Base-by-base conservation (phyloP, 2,888 invertebrate genomes). In the Mimas tiliae region DNA sequence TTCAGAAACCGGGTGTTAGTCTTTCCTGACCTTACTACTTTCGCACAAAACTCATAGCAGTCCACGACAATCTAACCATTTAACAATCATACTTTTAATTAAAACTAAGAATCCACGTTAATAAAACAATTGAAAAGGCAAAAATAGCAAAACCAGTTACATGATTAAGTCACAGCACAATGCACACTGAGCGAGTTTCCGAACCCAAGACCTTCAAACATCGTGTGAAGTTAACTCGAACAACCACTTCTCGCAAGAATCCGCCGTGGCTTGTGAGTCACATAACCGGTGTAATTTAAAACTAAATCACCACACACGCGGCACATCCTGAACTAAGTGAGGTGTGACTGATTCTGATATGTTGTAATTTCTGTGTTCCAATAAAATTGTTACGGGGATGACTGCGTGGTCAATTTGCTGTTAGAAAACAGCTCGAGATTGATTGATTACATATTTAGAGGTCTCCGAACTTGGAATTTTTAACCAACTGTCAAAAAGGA, bases 211-310 rank as follows among this genome's bases (percentile, higher is more conserved):
- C 58, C 58, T 58, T 58, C 58, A 42, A 38, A 55, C 34, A 42
- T 58, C 58, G 58, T 58, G 58, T 58, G 58, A 58, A 58, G 42
- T 58, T 38, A 34, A 55, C 34, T 38, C 8, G 55, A 55, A 53
- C 14, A 34, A 27, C 21, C 21, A 52, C 14, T 52, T 53, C 52
- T 53, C 34, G n/a, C 58, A 42, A 42, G 58, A 58, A 19, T 19
- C 6, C 27, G 27, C 1, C 27, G 1, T 27, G 27, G n/a, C n/a
- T n/a, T 6, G 42, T 58, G 58, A 38, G 42, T 58, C 38, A 58
- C 19, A 42, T 34, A 38, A 42, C 58, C 58, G 42, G 42, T 42
- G 58, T 58, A 58, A 58, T 58, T 42, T 58, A 38, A 58, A 58
- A 58, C 58, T 58, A 58, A 58, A 58, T 50, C 50, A 19, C 50